phyloP scores from a whole-genome alignment of 2,113 vertebrate species.

The Syngnathus floridae region DNA sequence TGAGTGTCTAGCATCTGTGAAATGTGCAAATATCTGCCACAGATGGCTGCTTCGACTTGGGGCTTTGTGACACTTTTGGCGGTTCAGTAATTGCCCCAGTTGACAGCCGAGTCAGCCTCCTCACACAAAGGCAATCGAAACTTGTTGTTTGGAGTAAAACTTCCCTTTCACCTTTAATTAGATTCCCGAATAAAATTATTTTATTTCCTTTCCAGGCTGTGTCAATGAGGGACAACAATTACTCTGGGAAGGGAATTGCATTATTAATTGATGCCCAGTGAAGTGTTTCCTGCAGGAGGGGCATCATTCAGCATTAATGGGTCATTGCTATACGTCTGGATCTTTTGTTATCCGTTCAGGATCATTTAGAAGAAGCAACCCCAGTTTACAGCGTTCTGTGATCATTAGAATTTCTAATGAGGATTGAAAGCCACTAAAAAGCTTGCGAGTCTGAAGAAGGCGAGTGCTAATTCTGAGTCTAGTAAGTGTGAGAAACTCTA shows the following conservation, averaged over 20 bases:
- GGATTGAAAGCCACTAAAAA: not conserved
- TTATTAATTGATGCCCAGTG: constrained; percentile 56
- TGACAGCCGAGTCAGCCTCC: constrained; percentile 47
- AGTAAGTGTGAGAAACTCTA: not conserved
- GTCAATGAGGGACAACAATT: constrained; percentile 51
- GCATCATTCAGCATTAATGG: constrained; percentile 38
- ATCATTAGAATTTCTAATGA: constrained; percentile 2
- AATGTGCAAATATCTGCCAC: constrained; percentile 44
- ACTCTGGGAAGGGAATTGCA: constrained; percentile 39
- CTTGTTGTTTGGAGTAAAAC: constrained; percentile 47
- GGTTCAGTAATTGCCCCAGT: constrained; percentile 58
- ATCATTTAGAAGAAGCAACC: constrained; percentile 27
- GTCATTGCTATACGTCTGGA: constrained; percentile 34
- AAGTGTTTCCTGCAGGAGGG: constrained; percentile 44
- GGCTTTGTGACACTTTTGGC: constrained; percentile 59
- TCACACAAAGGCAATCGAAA: constrained; percentile 38
- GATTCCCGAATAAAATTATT: constrained; percentile 58
- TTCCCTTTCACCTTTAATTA: constrained; percentile 56
- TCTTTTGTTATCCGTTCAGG: constrained; percentile 32
- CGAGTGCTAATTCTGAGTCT: not conserved
- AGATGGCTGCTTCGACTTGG: constrained; percentile 52
- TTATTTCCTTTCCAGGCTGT: constrained; percentile 38
- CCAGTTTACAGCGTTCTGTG: constrained; percentile 1
- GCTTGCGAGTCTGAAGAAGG: not conserved
- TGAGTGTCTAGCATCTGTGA: constrained; percentile 28